Percentiles rank a stretch among this genome's conserved stretches.
These are phyloP conservation scores for Hypselothyrea guttata DNA, from an alignment of 2,888 invertebrate genomes.

Conservation along the genomic window DNA sequence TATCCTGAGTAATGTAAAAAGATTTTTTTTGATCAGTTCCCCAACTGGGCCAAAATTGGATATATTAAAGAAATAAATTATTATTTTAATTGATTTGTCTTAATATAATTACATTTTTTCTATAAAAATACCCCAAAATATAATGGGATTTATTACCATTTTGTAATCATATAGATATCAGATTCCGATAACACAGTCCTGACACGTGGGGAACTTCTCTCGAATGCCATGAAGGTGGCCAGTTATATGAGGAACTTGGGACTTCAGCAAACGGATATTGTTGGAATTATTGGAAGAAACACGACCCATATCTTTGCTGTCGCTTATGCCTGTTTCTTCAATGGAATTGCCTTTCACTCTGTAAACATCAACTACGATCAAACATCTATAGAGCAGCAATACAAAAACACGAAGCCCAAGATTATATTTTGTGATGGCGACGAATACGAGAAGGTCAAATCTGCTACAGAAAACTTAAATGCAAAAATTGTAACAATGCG, in stretches of 20 bases:
- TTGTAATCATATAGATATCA: too few species aligned
- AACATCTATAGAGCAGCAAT: conserved; percentile 49
- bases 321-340: conserved; percentile 69
- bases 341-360: conserved; percentile 64
- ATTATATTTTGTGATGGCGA: conserved; percentile 62
- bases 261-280: conserved; percentile 63
- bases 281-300: conserved; percentile 71
- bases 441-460: conserved; percentile 48
- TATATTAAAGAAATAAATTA: too few species aligned
- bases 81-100: too few species aligned
- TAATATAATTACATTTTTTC: too few species aligned
- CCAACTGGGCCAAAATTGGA: too few species aligned
- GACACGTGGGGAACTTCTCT: conserved; percentile 47
- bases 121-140: too few species aligned
- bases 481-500: conserved; percentile 57
- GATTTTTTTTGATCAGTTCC: too few species aligned
- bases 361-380: conserved; percentile 53
- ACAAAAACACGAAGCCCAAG: conserved; percentile 57
- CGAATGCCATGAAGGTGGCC: conserved; percentile 60
- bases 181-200: conserved; percentile 21
- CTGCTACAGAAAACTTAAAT: conserved; percentile 23
- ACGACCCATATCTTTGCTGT: conserved; percentile 64
- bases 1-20: too few species aligned
- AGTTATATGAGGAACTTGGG: conserved; percentile 51
- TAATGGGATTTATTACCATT: too few species aligned